A percentile compares a stretch with the other conserved stretches of the same genome.
Conservation (phyloP, 2,888 invertebrate species). For the Mactromeris polynyma region DNA sequence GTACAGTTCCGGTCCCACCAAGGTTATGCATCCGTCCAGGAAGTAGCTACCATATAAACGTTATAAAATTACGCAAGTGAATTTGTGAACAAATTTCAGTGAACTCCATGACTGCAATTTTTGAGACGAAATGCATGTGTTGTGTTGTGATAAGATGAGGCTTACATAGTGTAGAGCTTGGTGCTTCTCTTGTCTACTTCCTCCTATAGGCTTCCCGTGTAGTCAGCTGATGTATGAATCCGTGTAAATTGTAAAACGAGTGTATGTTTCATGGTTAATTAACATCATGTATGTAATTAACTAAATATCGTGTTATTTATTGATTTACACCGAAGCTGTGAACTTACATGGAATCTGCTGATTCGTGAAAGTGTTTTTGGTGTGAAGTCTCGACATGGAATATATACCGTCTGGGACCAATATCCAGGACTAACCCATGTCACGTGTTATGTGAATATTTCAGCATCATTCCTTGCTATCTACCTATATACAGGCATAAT, state of each 20-base stretch:
- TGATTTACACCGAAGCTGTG: not conserved
- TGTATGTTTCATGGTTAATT: too few species aligned
- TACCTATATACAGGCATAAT: not conserved
- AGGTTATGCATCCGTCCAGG: conserved; percentile 60
- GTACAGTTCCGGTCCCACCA: conserved; percentile 48
- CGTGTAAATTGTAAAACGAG: too few species aligned
- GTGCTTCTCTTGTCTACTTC: not conserved
- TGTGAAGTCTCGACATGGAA: too few species aligned
- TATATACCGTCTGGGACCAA: too few species aligned
- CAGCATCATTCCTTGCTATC: too few species aligned
- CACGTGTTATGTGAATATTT: too few species aligned
- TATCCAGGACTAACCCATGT: too few species aligned
- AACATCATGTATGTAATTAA: not conserved
- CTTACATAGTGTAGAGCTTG: not conserved
- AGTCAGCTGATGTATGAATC: not conserved
- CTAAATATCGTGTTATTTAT: not conserved
- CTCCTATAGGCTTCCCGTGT: not conserved
- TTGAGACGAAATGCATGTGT: not conserved
- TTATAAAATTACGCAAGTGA: not conserved
- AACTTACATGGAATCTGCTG: not conserved
- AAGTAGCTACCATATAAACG: conserved; percentile 53
- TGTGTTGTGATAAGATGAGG: not conserved
- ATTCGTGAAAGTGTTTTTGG: too few species aligned
- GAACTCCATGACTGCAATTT: not conserved
- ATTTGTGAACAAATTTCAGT: not conserved